A percentile compares a stretch with the other conserved stretches of the same genome.
phyloP scores from a whole-genome alignment of 1,140 invertebrate species.

The Phenacoccus solenopsis region DNA sequence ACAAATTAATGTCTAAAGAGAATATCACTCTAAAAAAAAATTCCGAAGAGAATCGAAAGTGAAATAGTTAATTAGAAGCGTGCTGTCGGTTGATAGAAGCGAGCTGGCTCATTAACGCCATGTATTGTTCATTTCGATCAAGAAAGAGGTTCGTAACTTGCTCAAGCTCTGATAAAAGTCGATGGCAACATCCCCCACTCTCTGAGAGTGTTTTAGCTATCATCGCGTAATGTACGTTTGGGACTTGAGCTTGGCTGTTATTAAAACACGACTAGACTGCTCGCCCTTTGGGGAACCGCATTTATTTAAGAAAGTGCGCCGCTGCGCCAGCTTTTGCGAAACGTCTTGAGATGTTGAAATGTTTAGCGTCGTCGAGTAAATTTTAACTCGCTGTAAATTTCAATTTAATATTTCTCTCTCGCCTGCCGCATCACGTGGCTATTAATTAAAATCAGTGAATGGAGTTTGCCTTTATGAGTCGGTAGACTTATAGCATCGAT shows the following conservation, averaged over 20 bases:
- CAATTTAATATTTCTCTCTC: slow-evolving; percentile 10
- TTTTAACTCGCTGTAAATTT: slow-evolving; percentile 6
- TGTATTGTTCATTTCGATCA: slow-evolving; percentile 4
- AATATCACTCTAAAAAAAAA: too few relatives aligned
- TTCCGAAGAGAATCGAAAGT: too few relatives aligned
- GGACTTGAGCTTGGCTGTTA: background rate
- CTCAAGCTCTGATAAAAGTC: background rate
- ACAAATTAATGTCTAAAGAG: too few relatives aligned
- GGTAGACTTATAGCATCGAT: too few relatives aligned
- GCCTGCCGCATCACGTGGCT: background rate
- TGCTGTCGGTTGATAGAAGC: background rate
- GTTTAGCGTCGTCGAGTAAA: background rate
- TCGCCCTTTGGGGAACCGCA: slow-evolving; percentile 3
- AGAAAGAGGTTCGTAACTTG: background rate
- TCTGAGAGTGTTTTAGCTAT: background rate
- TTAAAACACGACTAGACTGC: background rate
- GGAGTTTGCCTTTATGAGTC: background rate
- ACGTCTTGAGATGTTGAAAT: slow-evolving; percentile 11
- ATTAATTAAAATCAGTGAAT: background rate
- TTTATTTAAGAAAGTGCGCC: slow-evolving; percentile 9
- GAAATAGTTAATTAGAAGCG: slow-evolving; percentile 8
- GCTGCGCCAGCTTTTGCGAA: background rate
- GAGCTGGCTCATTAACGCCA: slow-evolving; percentile 5
- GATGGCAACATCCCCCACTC: background rate
- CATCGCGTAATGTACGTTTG: background rate